Evolutionary conservation across 2,888 invertebrate genomes (phyloP), one percentile per base, ranked within the genome.

Genomic region (Drosophila koepferae): DNA sequence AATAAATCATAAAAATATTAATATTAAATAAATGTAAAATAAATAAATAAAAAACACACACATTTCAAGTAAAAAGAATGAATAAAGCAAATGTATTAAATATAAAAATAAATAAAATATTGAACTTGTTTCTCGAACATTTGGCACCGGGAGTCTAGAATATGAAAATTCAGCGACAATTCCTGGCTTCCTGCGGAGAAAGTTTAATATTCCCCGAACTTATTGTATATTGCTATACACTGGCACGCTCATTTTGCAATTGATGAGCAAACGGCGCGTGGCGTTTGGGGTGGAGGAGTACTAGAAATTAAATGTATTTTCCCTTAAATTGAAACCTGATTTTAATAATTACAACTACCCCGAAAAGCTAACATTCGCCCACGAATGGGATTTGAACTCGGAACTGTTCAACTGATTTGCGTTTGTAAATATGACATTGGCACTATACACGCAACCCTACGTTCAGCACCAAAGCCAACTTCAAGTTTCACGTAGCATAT

Each of bases 111-210:
- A 31, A 18, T 44, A 34, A 38, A 28, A 3, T 12, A 46, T 18
- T 10, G 5, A 20, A 53, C 10, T 23, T 82, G 82, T 83, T 68
- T 72, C 84, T 83, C 41, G n/a, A 2, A 16, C 41, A 63, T 67
- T 75, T 73, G 82, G 83, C 82, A 83, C 82, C 77, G 75, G 56
- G 75, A 67, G 81, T 80, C 83, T 81, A 77, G 74, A 75, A 73
- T 66, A 46, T 62, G 4, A 28, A 31, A 38, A 61, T 77, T 82
- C 77, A 8, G 69, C 81, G 83, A 82, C 82, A 62, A 55, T 58
- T 59, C 70, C 18, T 64, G 77, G 83, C 83, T 82, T 83, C 82
- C 82, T 82, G 65, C 77, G 68, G 72, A 82, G 72, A 38, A 82
- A 34, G 9, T 51, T 66, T 79, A 67, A 74, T 82, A 20, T 82